phyloP scores from a whole-genome alignment of 2,797 vertebrate genomes.

The Natrix natrix region DNA sequence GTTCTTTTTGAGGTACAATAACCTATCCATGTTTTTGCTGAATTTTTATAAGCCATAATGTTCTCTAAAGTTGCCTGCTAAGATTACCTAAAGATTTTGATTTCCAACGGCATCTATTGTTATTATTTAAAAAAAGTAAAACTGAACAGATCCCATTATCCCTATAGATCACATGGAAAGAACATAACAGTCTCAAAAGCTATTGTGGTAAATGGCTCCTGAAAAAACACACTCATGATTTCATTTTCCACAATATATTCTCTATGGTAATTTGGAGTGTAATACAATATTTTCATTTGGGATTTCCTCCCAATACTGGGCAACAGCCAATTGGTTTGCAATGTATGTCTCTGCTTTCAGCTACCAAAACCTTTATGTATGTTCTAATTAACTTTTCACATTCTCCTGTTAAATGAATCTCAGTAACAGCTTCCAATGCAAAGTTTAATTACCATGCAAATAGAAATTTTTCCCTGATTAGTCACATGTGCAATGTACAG shows the following conservation, averaged over 20 bases:
- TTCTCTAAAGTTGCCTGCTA: not conserved
- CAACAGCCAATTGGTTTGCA: conserved; percentile 28
- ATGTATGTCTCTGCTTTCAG: conserved; percentile 5
- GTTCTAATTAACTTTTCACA: conserved; percentile 21
- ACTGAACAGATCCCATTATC: not conserved
- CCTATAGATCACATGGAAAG: rapidly evolving
- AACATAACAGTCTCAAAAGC: not conserved
- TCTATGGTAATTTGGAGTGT: conserved; percentile 1
- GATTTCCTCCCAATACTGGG: conserved; percentile 27
- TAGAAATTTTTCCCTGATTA: not conserved
- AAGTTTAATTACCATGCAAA: not conserved
- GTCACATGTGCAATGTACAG: not conserved
- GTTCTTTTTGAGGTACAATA: not conserved
- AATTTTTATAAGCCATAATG: conserved; percentile 13
- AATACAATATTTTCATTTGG: conserved; percentile 31
- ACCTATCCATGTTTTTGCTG: not conserved
- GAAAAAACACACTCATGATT: not conserved
- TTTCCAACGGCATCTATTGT: not conserved
- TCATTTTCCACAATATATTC: not conserved
- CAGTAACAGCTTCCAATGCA: not conserved
- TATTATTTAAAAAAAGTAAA: not conserved
- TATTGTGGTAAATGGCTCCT: not conserved
- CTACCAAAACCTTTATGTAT: not conserved
- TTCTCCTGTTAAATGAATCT: not conserved
- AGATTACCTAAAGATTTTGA: conserved; percentile 8